phyloP scores from a whole-genome alignment of 1,140 invertebrate species.

The Stenopsyche tienmushanensis region DNA sequence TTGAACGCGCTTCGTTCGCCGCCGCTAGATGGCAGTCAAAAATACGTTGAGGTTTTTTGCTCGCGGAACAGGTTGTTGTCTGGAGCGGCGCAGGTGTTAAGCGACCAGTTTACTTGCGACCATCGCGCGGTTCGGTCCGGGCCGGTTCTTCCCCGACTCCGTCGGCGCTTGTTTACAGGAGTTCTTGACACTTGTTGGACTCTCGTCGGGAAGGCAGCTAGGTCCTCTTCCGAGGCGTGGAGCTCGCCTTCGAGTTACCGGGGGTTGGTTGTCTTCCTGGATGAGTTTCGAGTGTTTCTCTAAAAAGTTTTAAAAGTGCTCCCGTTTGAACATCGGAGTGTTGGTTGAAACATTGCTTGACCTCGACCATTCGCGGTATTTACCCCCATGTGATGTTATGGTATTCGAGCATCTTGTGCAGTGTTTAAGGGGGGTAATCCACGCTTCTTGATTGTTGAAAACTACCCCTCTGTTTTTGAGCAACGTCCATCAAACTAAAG shows the following conservation, averaged over 20 bases:
- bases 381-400: too few relatives aligned
- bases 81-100: background rate
- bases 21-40: background rate
- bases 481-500: too few relatives aligned
- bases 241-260: background rate
- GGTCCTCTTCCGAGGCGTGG: background rate
- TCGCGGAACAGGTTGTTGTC: conserved; percentile 2
- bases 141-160: background rate
- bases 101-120: conserved; percentile 3
- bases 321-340: background rate
- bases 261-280: background rate
- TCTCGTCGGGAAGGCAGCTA: background rate
- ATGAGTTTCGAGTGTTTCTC: background rate
- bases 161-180: background rate
- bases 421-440: too few relatives aligned
- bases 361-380: background rate
- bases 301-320: background rate
- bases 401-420: too few relatives aligned
- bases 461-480: too few relatives aligned
- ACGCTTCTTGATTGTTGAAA: too few relatives aligned
- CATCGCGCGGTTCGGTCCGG: background rate
- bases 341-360: background rate
- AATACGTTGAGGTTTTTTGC: background rate
- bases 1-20: too few relatives aligned
- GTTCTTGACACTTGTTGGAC: conserved; percentile 12